These are phyloP conservation scores for Oedothorax gibbosus DNA, from an alignment of 1,140 invertebrate genomes.

Conservation along the genomic window DNA sequence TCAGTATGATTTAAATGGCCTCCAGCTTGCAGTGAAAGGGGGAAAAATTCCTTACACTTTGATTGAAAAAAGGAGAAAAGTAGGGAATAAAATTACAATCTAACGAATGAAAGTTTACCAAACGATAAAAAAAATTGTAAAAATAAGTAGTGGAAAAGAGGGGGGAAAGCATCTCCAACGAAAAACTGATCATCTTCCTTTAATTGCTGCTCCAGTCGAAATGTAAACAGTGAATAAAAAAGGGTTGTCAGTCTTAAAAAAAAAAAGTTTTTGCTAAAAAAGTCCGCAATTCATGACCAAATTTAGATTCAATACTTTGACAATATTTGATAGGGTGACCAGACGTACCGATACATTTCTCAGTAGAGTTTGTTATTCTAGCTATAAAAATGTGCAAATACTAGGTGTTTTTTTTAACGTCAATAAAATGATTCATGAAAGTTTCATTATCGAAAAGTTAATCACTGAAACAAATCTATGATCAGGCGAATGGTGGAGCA, in stretches of 20 bases:
- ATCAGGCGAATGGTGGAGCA: too few species aligned
- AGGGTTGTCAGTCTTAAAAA: conserved; percentile 56
- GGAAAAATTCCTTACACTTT: background rate
- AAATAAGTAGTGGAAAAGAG: conserved; percentile 11
- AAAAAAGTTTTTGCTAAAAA: too few species aligned
- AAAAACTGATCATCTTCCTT: conserved; percentile 60
- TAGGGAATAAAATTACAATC: conserved; percentile 36
- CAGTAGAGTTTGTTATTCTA: too few species aligned
- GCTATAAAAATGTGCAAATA: too few species aligned
- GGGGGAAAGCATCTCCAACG: conserved; percentile 44
- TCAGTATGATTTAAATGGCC: conserved; percentile 7
- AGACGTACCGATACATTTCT: too few species aligned
- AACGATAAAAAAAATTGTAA: conserved; percentile 8
- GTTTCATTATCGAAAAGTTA: too few species aligned
- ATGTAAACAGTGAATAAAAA: conserved; percentile 49
- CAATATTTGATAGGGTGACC: too few species aligned
- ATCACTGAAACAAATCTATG: too few species aligned
- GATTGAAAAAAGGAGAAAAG: background rate
- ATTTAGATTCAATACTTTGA: too few species aligned
- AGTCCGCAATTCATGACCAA: too few species aligned
- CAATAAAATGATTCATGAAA: too few species aligned
- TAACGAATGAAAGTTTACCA: conserved; percentile 58
- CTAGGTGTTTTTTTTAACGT: too few species aligned
- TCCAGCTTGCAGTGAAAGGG: background rate
- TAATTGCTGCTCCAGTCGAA: conserved; percentile 60